Evolutionary conservation across 2,888 invertebrate species (phyloP).

Genomic region (Plebejus melissa): DNA sequence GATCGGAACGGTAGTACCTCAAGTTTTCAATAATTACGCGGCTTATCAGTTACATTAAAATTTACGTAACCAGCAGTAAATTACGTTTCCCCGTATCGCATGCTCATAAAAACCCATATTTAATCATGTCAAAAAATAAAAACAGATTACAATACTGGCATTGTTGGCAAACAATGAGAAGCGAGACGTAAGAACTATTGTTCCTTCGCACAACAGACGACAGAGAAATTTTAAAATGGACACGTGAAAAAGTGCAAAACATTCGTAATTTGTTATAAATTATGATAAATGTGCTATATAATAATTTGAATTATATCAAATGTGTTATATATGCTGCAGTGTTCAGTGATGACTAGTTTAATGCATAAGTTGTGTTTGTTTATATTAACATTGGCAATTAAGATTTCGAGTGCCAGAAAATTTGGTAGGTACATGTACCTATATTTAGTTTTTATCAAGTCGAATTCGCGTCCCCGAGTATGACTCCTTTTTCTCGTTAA

Average conservation of each 20-base stretch:
- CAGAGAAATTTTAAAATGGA: background rate
- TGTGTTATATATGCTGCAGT: background rate
- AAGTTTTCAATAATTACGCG: background rate
- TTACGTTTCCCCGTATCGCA: conserved; percentile 4
- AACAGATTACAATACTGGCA: conserved; percentile 14
- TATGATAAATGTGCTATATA: background rate
- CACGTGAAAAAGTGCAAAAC: conserved; percentile 1
- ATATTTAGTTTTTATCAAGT: background rate
- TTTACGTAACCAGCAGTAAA: background rate
- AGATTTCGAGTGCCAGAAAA: background rate
- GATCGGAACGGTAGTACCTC: no score
- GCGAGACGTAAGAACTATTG: conserved; percentile 22
- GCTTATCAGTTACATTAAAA: conserved; percentile 4
- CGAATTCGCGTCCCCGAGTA: no score
- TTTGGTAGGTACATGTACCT: background rate
- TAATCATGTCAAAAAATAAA: conserved; percentile 20
- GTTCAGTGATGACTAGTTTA: background rate
- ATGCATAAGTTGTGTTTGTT: background rate
- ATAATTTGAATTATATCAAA: background rate
- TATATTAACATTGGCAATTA: background rate
- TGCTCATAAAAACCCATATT: conserved; percentile 23
- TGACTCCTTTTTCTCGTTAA: background rate
- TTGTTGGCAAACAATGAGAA: conserved; percentile 22
- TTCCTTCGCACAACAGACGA: background rate
- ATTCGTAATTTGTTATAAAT: background rate